Conservation (phyloP, 2,888 invertebrate species). For the Drosophila robusta region DNA sequence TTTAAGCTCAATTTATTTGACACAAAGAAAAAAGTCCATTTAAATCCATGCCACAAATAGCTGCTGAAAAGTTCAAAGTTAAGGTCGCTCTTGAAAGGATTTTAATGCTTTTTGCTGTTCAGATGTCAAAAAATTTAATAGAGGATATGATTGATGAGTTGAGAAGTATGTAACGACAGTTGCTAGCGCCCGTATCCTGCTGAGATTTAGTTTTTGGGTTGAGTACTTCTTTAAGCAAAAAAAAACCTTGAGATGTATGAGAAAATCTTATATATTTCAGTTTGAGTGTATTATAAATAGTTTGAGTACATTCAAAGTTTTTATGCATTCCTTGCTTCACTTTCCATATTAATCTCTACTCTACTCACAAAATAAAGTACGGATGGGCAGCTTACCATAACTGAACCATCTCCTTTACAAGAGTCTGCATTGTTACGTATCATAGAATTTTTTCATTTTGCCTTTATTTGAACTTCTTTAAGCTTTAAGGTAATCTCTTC, state of each 20-base stretch:
- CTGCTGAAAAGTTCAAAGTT: conserved; percentile 20
- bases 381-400: no score
- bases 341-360: no score
- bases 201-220: conserved; percentile 4
- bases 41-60: conserved; percentile 4
- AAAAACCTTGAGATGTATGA: neutral
- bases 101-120: conserved; percentile 40
- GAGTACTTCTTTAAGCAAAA: neutral
- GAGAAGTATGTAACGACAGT: conserved; percentile 8
- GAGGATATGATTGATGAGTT: conserved; percentile 47
- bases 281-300: no score
- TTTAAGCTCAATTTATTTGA: conserved; percentile 29
- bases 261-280: neutral
- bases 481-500: neutral
- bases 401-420: no score
- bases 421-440: neutral
- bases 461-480: neutral
- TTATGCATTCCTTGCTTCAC: no score
- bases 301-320: no score
- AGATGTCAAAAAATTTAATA: conserved; percentile 42
- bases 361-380: no score
- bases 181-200: conserved; percentile 1
- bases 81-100: conserved; percentile 36
- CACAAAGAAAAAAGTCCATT: conserved; percentile 1
- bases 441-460: neutral